Evolutionary conservation across 2,113 vertebrate species (phyloP), one percentile per base, ranked within the genome.

Genomic region (Calypte anna): DNA sequence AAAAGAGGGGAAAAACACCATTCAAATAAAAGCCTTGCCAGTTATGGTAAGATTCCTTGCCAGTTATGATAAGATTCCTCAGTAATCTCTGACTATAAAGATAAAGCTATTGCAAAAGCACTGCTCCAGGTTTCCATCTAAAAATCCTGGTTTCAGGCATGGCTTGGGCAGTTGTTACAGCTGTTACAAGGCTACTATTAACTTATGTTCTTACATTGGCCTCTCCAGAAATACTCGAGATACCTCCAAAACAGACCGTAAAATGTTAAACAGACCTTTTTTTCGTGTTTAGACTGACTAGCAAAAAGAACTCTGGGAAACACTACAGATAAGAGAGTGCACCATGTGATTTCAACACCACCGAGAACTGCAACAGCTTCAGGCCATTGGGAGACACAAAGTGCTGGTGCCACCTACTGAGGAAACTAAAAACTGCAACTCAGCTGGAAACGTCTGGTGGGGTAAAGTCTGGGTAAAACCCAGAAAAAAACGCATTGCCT

Each of bases 341-440:
- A 28, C 19, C 28, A 7, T 6, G 6, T 9, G n/a, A 70, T 44
- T 86, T 50, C 72, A 88, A 6, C 82, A 54, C 44, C 59, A 31
- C 27, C 3, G 14, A 36, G 38, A 15, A 40, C 0, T 25, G 51
- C 55, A 73, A 54, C 14, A 22, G 19, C 6, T 63, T 43, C 9
- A 12, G 10, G 19, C 6, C 8, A 13, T 13, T 15, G 68, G 9
- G 12, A 83, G n/a, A 40, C 69, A 51, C 68, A 13, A 73, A 63
- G 54, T 4, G 55, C 4, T 38, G 38, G 22, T 74, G 88, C 96
- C 96, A 92, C 76, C 95, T 97, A 77, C 46, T 90, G 95, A 84
- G 28, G 12, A 33, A 78, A 70, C 14, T 12, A 48, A 61, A 82
- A 92, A 94, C 30, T 84, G 53, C 91, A 64, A 64, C 1, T 46